A percentile compares a stretch with the other conserved stretches of the same genome.
phyloP scores from a whole-genome alignment of 2,113 vertebrate genomes.

The Sigmodon hispidus region DNA sequence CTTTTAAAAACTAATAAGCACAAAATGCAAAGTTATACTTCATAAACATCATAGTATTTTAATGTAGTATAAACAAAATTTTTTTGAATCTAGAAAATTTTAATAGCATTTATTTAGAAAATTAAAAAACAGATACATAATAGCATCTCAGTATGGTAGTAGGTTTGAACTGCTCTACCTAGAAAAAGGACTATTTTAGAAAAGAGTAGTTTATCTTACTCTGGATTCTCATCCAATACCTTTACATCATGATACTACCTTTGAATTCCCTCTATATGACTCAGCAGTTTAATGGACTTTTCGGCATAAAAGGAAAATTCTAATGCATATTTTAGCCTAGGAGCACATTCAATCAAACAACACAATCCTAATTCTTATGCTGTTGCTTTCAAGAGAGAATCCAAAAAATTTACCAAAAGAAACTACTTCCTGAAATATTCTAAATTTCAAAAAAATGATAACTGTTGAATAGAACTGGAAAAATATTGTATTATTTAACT shows the following conservation, averaged over 20 bases:
- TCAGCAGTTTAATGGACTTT: constrained; percentile 63
- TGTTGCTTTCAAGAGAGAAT: constrained; percentile 65
- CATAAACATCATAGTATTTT: background rate
- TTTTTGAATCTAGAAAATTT: background rate
- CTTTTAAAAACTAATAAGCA: constrained; percentile 41
- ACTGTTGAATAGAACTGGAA: constrained; percentile 47
- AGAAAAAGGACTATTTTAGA: background rate
- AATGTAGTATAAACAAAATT: background rate
- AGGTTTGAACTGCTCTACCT: background rate
- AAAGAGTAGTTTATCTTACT: constrained; percentile 9
- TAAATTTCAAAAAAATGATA: constrained; percentile 72
- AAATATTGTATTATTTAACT: no score
- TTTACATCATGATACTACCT: constrained; percentile 42
- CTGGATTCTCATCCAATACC: constrained; percentile 28
- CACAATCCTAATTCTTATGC: constrained; percentile 53
- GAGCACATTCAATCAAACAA: constrained; percentile 67
- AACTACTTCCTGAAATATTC: constrained; percentile 77
- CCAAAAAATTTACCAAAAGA: constrained; percentile 71
- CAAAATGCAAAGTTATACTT: constrained; percentile 37
- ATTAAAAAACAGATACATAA: constrained; percentile 54
- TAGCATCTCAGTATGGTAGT: background rate
- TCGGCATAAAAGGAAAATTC: constrained; percentile 63
- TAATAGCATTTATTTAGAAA: constrained; percentile 43
- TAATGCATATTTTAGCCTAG: constrained; percentile 67
- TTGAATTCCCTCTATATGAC: constrained; percentile 33